phyloP scores from a whole-genome alignment of 2,888 invertebrate genomes.

The Acleris holmiana region DNA sequence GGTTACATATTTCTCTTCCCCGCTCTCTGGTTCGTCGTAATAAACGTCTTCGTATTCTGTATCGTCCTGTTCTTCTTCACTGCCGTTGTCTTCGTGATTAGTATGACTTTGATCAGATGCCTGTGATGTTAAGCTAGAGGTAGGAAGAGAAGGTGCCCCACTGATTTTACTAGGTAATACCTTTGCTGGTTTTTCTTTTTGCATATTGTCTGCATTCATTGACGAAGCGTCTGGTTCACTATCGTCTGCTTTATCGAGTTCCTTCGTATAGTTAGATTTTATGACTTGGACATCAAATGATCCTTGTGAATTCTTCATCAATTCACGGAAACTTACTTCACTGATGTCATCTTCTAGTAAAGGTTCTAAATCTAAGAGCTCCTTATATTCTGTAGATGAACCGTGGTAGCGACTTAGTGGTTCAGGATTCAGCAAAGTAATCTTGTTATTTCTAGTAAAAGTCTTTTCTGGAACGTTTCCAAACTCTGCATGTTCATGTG shows the following conservation, averaged over 20 bases:
- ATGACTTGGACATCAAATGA: slow-evolving; percentile 84
- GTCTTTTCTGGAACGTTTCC: slow-evolving; percentile 51
- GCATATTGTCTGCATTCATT: slow-evolving; percentile 69
- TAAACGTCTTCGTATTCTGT: slow-evolving; percentile 69
- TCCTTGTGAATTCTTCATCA: slow-evolving; percentile 75
- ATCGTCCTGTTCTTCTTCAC: slow-evolving; percentile 61
- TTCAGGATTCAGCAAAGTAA: slow-evolving; percentile 48
- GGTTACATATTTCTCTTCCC: slow-evolving; percentile 62
- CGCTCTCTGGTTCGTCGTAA: slow-evolving; percentile 70
- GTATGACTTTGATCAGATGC: slow-evolving; percentile 45
- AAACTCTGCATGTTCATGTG: slow-evolving; percentile 50
- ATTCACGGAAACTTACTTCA: slow-evolving; percentile 75
- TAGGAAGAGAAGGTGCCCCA: slow-evolving; percentile 46
- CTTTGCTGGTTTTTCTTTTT: slow-evolving; percentile 50
- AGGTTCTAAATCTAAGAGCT: slow-evolving; percentile 82
- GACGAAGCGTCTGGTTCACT: slow-evolving; percentile 75
- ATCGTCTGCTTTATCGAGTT: slow-evolving; percentile 58
- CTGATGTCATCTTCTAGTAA: slow-evolving; percentile 85
- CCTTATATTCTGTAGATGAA: slow-evolving; percentile 75
- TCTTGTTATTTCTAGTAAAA: slow-evolving; percentile 50
- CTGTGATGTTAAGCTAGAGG: slow-evolving; percentile 42
- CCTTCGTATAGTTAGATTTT: slow-evolving; percentile 67
- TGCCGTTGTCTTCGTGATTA: slow-evolving; percentile 52
- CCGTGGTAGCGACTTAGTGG: slow-evolving; percentile 21
- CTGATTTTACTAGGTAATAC: slow-evolving; percentile 14